Evolutionary conservation across 2,797 vertebrate genomes (phyloP), one percentile per base, ranked within the genome.

Genomic region (Austrolebias charrua): DNA sequence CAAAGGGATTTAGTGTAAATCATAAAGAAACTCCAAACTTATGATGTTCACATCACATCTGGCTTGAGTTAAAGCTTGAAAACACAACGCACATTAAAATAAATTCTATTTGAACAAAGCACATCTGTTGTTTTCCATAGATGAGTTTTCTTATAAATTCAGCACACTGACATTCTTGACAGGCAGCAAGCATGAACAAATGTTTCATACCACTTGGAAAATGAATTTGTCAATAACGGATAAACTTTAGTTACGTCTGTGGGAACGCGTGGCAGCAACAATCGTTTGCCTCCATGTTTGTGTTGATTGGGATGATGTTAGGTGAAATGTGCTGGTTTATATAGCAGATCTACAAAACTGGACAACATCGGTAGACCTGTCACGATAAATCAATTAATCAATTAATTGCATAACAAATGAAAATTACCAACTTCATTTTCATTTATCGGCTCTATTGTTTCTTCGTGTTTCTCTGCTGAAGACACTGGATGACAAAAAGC

Each of bases 31-130:
- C 47, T 53, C 44, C 33, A 35, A 55, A 42, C 47, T 47, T n/a
- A n/a, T n/a, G 47, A 55, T 55, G 48, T 35, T n/a, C 40, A 20
- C 16, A 51, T 24, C 38, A 53, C 24, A 64, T 49, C 35, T 64
- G 15, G 28, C 6, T 48, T 12, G n/a, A 48, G 33, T 58, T 54
- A 13, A 43, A 24, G 13, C 56, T 47, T 52, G 4, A 52, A 40
- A 40, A 63, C n/a, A 58, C 48, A 53, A 43, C 38, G 19, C 55
- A 70, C 45, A 11, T 56, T 19, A 31, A 19, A 71, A 59, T 59
- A 48, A 63, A 64, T 57, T 51, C 18, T 53, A 11, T 9, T 46
- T 35, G 18, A 70, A 59, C 28, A 59, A 46, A 46, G 57, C 48
- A 50, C 48, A 49, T 50, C 42, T 50, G 46, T 50, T 45, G 40